phyloP scores from a whole-genome alignment of 2,797 vertebrate species.

The Heteromormyrus szaboi region DNA sequence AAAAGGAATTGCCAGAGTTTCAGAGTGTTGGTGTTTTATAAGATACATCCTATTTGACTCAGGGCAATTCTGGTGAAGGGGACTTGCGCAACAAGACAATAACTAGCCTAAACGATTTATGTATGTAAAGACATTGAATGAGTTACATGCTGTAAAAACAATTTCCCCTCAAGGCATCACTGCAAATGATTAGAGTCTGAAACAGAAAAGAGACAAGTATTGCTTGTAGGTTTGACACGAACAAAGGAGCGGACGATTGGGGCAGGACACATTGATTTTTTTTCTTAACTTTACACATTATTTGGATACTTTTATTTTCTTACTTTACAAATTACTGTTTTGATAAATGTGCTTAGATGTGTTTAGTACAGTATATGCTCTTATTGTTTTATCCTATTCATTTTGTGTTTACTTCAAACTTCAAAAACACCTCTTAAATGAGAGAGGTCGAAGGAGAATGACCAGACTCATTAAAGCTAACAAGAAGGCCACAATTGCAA shows the following conservation, averaged over 20 bases:
- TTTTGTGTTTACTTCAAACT: too few species aligned
- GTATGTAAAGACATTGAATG: conserved; percentile 36
- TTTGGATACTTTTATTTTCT: too few species aligned
- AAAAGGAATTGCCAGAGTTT: conserved; percentile 40
- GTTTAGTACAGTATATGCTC: too few species aligned
- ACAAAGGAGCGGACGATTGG: too few species aligned
- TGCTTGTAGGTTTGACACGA: neutral
- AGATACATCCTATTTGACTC: conserved; percentile 46
- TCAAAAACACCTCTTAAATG: neutral
- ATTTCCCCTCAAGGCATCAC: neutral
- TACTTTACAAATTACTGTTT: too few species aligned
- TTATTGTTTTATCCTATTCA: too few species aligned
- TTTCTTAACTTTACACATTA: too few species aligned
- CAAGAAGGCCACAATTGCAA: neutral
- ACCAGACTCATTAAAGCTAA: neutral
- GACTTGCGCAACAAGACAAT: conserved; percentile 45
- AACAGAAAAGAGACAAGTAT: neutral
- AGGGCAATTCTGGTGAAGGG: conserved; percentile 30
- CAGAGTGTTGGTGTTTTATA: conserved; percentile 38
- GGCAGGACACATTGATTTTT: too few species aligned
- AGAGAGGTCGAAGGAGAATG: neutral
- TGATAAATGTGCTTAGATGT: too few species aligned
- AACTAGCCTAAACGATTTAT: conserved; percentile 46
- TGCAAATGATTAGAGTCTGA: neutral
- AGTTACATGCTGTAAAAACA: conserved; percentile 22